Base-by-base conservation (phyloP, 2,113 vertebrate genomes). In the Spea multiplicata region DNA sequence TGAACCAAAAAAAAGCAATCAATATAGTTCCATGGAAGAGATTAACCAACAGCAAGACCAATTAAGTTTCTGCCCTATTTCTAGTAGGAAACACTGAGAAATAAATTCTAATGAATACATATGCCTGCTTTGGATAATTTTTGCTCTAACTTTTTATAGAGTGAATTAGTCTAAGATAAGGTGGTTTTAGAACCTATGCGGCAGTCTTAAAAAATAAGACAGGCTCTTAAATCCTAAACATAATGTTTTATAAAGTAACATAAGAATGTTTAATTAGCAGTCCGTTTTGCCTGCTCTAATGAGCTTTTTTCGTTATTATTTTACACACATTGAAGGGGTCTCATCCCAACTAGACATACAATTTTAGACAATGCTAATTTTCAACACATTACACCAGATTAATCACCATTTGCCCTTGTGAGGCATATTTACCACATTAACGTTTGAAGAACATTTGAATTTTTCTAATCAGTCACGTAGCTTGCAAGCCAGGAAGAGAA, bases 21-120 rank as follows among this genome's bases (percentile, higher is more conserved):
- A 80, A 80, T 73, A 79, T 30, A 57, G 62, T 61, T 73, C 77
- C 10, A 45, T 73, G 46, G 71, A 73, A 66, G 70, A 80, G 77
- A 80, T 80, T 80, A 80, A 73, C 70, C 77, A 80, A 80, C 77
- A 73, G 77, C 77, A 80, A 80, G 70, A 80, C 77, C 77, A 80
- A 80, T 80, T 80, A 79, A 80, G 77, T 80, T 80, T 80, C 77
- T 80, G 77, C 62, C 77, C 77, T 80, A 80, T n/a, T 73, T 80
- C 70, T 49, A 73, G 62, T 30, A 77, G 17, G 66, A 67, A 73
- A 64, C 50, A 55, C 77, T 66, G 77, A 73, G 45, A 73, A 80
- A 80, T 80, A 80, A 73, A 70, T 67, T 80, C 70, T 80, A 50
- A 73, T 80, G 73, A 73, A 73, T 80, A 65, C 70, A 73, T 73